Evolutionary conservation across 2,113 vertebrate genomes (phyloP), one percentile per base, ranked within the genome.

Genomic region (Geothlypis trichas): DNA sequence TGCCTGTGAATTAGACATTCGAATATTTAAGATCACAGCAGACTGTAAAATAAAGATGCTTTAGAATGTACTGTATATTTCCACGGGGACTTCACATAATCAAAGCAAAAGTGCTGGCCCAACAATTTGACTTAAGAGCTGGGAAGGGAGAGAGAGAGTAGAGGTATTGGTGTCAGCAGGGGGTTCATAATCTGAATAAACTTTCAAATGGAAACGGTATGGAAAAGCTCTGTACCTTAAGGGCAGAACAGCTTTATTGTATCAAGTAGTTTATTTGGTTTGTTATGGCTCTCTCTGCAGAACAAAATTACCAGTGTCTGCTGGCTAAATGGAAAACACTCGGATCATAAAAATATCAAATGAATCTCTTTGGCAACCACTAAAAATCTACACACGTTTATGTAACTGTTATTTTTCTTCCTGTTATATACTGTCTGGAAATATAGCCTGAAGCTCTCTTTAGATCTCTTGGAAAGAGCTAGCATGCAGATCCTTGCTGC

Each of bases 261-360:
- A 81, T 94, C 86, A 90, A 89, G 82, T 58, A 68, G 69, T 97
- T 96, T 95, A 94, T 97, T 96, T 94, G 84, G 52, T 82, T 80
- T 93, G 87, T 86, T 96, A 95, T 33, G 73, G 62, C 95, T 97
- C 95, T 95, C 85, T 93, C 59, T 84, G 85, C 80, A 77, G 92
- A 93, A 90, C 80, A 90, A 95, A 90, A 96, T 94, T 93, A 78
- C 76, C 79, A 84, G 26, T 95, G 94, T 96, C 94, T 96, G 94
- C 90, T 94, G 93, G 83, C 79, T 95, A 95, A 96, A 96, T 96
- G 91, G 90, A 92, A 96, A 97, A 96, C 96, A 97, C 82, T 96
- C 91, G 93, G 85, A 95, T 96, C 93, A 91, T 96, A 90, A 97
- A 96, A 96, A 93, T 96, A 97, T 96, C 87, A 95, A 87, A 95